phyloP scores from a whole-genome alignment of 2,888 invertebrate species.

The Napeogenes inachia region DNA sequence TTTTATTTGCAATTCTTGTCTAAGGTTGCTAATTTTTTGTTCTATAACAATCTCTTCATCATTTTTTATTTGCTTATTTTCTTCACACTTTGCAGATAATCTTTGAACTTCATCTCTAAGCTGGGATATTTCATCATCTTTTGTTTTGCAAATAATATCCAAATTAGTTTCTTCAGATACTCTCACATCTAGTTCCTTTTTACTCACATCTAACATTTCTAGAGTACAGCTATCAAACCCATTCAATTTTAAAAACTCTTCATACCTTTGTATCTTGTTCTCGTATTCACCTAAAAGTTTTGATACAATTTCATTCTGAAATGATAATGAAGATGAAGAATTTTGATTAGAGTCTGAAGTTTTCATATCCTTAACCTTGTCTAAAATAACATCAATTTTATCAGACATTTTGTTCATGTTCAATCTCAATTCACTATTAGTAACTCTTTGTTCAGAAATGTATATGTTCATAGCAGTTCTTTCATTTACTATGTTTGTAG shows the following conservation, averaged over 20 bases:
- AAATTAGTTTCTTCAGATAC: constrained; percentile 20
- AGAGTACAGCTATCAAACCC: constrained; percentile 33
- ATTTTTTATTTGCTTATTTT: constrained; percentile 25
- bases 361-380: constrained; percentile 45
- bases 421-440: constrained; percentile 62
- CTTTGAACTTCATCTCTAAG: constrained; percentile 41
- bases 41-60: constrained; percentile 32
- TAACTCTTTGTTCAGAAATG: constrained; percentile 62
- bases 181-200: constrained; percentile 35
- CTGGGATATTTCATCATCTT: constrained; percentile 39
- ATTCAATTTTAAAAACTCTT: constrained; percentile 49
- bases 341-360: constrained; percentile 28
- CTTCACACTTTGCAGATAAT: constrained; percentile 29
- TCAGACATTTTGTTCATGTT: constrained; percentile 61
- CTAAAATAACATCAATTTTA: constrained; percentile 54
- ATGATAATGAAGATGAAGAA: constrained; percentile 25
- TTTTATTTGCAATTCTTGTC: constrained; percentile 31
- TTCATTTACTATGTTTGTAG: constrained; percentile 32
- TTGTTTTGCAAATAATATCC: constrained; percentile 38
- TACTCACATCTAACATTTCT: constrained; percentile 13
- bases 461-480: constrained; percentile 48
- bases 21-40: constrained; percentile 39
- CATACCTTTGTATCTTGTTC: constrained; percentile 61
- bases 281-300: constrained; percentile 65
- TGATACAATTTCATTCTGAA: constrained; percentile 51